Percentiles rank a stretch among this genome's conserved stretches.
Conservation (phyloP, 2,113 vertebrate genomes). For the Isichthys henryi region DNA sequence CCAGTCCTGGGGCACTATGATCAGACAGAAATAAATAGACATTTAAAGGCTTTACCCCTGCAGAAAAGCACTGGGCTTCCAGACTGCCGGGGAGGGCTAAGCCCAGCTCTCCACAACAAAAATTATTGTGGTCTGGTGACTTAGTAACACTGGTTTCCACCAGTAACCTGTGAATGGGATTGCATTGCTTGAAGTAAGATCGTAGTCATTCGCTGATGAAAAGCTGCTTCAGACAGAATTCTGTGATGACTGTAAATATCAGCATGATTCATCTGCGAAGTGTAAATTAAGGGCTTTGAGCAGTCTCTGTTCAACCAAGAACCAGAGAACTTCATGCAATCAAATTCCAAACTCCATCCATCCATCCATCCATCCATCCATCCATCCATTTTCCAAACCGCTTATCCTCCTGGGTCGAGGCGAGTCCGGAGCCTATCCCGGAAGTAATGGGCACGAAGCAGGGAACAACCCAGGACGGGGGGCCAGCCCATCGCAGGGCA, state of each 20-base stretch:
- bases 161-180: not conserved
- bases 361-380: too few species aligned
- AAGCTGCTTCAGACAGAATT: not conserved
- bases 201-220: not conserved
- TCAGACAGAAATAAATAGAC: not conserved
- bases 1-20: not conserved
- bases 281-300: not conserved
- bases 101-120: not conserved
- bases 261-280: not conserved
- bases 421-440: too few species aligned
- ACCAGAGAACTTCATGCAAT: not conserved
- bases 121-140: not conserved
- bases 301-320: not conserved
- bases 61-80: not conserved
- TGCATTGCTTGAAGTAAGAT: not conserved
- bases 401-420: too few species aligned
- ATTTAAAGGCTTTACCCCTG: not conserved
- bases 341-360: not conserved
- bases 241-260: not conserved
- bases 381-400: too few species aligned
- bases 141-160: not conserved
- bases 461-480: too few species aligned
- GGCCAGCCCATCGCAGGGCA: too few species aligned
- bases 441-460: too few species aligned
- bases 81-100: not conserved